Conservation (phyloP, 2,113 vertebrate genomes). For the Phasianus colchicus region DNA sequence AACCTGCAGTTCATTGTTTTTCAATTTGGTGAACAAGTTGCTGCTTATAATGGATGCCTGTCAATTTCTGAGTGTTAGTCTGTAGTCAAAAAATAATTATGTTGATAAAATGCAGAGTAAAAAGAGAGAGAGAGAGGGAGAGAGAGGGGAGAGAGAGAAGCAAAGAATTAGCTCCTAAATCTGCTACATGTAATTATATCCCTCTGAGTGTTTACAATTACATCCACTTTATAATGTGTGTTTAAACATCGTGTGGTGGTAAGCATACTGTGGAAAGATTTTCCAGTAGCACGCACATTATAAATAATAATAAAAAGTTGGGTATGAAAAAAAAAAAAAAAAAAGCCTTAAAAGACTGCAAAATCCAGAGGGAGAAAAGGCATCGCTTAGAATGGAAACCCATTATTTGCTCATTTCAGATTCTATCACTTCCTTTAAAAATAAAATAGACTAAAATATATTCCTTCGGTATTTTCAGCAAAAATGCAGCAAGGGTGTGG, state of each 20-base stretch:
- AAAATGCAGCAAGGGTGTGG: slow-evolving; percentile 19
- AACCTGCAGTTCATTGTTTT: slow-evolving; percentile 91
- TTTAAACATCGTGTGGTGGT: slow-evolving; percentile 79
- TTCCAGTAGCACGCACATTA: slow-evolving; percentile 62
- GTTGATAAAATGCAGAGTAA: slow-evolving; percentile 81
- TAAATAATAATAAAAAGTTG: slow-evolving; percentile 78
- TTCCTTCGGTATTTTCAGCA: slow-evolving; percentile 36
- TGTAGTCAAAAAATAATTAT: slow-evolving; percentile 84
- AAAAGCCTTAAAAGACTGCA: slow-evolving; percentile 69
- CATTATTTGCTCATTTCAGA: slow-evolving; percentile 77
- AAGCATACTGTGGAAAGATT: slow-evolving; percentile 78
- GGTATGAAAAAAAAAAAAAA: slow-evolving; percentile 52
- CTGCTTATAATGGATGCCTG: slow-evolving; percentile 82
- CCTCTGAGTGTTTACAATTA: slow-evolving; percentile 85
- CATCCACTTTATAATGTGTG: slow-evolving; percentile 83
- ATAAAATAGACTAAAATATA: slow-evolving; percentile 63
- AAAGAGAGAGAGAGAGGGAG: slow-evolving; percentile 52
- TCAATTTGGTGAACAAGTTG: slow-evolving; percentile 84
- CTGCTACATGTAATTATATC: slow-evolving; percentile 85
- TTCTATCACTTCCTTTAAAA: slow-evolving; percentile 66
- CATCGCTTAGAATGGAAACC: slow-evolving; percentile 64
- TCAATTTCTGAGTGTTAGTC: slow-evolving; percentile 81
- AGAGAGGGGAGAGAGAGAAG: slow-evolving; percentile 56
- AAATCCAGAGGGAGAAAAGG: slow-evolving; percentile 63
- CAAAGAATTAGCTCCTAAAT: slow-evolving; percentile 85